Base-by-base conservation (phyloP, 2,797 vertebrate genomes). In the Ammospiza maritima region DNA sequence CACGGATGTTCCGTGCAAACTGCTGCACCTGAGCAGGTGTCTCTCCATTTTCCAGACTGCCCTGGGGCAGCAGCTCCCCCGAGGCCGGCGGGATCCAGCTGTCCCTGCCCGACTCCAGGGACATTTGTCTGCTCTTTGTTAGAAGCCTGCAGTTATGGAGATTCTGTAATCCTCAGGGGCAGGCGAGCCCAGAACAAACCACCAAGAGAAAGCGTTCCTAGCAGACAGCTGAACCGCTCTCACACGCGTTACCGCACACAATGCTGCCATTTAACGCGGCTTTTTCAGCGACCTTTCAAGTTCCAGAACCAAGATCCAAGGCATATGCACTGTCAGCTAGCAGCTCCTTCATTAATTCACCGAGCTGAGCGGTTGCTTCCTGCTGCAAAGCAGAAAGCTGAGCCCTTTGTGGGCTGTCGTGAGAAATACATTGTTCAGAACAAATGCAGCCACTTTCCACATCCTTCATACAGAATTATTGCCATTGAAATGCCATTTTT, bases 151-250 rank as follows among this genome's bases (percentile, higher is more conserved):
- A 74, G 40, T 83, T 56, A 80, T 1, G 53, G 72, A 83, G 90
- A 74, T 62, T 26, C 90, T 53, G 38, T 80, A 67, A 84, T 75
- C 58, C 90, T 92, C 70, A 34, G 27, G 38, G 95, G 92, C 88
- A 78, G 32, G 18, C 70, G 34, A 53, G 72, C 76, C 50, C 67
- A 54, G 42, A 36, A 26, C 12, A 20, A 71, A 69, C 38, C 88
- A 83, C 79, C 51, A 13, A 2, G 36, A 84, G 58, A 64, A 36
- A 42, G 75, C 40, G 82, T 71, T 90, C 58, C 89, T 67, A 40
- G n/a, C 14, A 57, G 53, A 30, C 81, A 54, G 86, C 4, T 77
- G 82, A 64, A 50, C 48, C 23, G 2, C 76, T 80, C 70, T 10
- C 3, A 4, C 70, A 57, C 32, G 9, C 53, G 0, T 71, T 36